Percentiles rank a stretch among this genome's conserved stretches.
Conservation (phyloP, 30 jellyfish, hydroid and myxozoan genomes). For the Clytia hemisphaerica region DNA sequence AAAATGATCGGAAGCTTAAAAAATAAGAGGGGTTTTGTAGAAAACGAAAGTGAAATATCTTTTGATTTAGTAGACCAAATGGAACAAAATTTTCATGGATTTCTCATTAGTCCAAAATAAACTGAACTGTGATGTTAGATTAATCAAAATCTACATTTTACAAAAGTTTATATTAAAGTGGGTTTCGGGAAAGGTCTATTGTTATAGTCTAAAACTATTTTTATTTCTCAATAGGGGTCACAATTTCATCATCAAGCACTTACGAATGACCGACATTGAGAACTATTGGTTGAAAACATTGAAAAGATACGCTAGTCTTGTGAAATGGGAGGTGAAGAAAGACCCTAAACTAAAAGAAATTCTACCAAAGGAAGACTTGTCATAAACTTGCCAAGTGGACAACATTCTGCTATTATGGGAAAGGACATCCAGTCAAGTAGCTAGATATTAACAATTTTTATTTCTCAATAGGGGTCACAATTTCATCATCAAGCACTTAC, state of each 20-base stretch:
- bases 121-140: neutral
- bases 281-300: constrained; percentile 63
- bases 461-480: constrained; percentile 50
- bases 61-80: no score
- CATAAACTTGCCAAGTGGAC: neutral
- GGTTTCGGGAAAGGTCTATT: neutral
- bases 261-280: constrained; percentile 49
- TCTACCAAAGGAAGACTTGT: no score
- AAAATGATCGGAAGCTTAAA: no score
- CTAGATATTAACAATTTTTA: neutral
- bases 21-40: no score
- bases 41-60: no score
- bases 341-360: constrained; percentile 35
- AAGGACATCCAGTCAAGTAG: neutral
- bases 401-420: neutral
- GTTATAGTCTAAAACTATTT: neutral
- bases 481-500: constrained; percentile 45
- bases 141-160: neutral
- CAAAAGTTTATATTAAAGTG: neutral
- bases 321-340: constrained; percentile 57
- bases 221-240: constrained; percentile 46
- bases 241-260: constrained; percentile 38
- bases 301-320: constrained; percentile 49
- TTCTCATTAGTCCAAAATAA: no score
- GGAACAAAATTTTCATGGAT: no score